Conservation (phyloP, 2,113 vertebrate genomes). For the Pristiophorus japonicus region DNA sequence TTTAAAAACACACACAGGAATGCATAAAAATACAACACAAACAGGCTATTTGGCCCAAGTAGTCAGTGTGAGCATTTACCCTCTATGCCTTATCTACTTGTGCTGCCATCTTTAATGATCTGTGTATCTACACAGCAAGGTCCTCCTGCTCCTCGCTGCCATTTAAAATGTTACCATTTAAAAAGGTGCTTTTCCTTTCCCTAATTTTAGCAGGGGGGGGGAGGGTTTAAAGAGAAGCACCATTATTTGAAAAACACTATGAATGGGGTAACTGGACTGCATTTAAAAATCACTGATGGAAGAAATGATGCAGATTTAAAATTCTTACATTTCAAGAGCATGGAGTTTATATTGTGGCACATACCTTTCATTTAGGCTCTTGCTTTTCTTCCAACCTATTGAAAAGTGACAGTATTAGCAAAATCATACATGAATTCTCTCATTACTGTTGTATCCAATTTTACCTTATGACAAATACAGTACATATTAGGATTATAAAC, state of each 20-base stretch:
- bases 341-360: background rate
- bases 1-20: background rate
- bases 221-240: background rate
- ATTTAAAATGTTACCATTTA: background rate
- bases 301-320: background rate
- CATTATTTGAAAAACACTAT: background rate
- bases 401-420: slow-evolving; percentile 19
- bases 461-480: background rate
- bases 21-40: background rate
- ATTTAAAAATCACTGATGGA: background rate
- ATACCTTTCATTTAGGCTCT: background rate
- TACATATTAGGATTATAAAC: background rate
- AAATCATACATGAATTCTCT: background rate
- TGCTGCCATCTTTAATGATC: background rate
- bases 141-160: background rate
- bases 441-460: background rate
- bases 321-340: background rate
- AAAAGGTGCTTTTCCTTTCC: background rate
- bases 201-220: background rate
- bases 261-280: background rate
- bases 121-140: background rate
- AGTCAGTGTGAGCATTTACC: background rate
- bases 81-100: too few species aligned
- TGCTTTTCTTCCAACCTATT: slow-evolving; percentile 27
- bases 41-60: background rate